Evolutionary conservation across 2,888 invertebrate species (phyloP).

Genomic region (Tinea pellionella): DNA sequence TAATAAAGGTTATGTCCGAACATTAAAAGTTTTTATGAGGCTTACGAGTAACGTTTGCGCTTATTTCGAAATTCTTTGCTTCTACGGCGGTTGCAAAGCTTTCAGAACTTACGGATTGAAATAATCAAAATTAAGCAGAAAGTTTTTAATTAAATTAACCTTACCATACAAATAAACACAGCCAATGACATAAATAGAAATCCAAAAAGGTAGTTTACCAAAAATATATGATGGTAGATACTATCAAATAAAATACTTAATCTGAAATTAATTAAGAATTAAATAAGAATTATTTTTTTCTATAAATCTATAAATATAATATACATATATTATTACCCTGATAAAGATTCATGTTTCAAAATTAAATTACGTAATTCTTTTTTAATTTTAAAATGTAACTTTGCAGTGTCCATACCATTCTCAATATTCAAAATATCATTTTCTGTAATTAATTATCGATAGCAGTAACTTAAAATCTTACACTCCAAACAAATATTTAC

Average conservation of each 20-base stretch:
- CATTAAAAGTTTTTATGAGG: too few relatives aligned
- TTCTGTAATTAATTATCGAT: slow-evolving; percentile 30
- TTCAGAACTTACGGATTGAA: too few relatives aligned
- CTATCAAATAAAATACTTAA: neutral
- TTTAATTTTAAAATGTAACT: slow-evolving; percentile 27
- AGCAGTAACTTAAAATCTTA: slow-evolving; percentile 34
- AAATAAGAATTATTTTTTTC: too few relatives aligned
- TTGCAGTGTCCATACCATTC: slow-evolving; percentile 17
- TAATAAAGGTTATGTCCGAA: too few relatives aligned
- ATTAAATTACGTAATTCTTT: slow-evolving; percentile 38
- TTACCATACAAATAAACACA: neutral
- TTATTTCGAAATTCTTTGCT: too few relatives aligned
- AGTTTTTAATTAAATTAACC: neutral
- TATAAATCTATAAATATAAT: too few relatives aligned
- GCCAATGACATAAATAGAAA: neutral
- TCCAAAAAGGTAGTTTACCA: neutral
- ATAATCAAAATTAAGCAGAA: too few relatives aligned
- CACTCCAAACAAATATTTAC: slow-evolving; percentile 44
- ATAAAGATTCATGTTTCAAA: slow-evolving; percentile 33
- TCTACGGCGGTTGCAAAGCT: too few relatives aligned
- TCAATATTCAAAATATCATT: slow-evolving; percentile 29
- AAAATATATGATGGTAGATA: neutral
- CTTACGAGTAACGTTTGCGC: too few relatives aligned
- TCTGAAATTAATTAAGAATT: too few relatives aligned
- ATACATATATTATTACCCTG: slow-evolving; percentile 29